A percentile compares a stretch with the other conserved stretches of the same genome.
Conservation (phyloP, 1,140 invertebrate species). For the Trypoxylus dichotomus region DNA sequence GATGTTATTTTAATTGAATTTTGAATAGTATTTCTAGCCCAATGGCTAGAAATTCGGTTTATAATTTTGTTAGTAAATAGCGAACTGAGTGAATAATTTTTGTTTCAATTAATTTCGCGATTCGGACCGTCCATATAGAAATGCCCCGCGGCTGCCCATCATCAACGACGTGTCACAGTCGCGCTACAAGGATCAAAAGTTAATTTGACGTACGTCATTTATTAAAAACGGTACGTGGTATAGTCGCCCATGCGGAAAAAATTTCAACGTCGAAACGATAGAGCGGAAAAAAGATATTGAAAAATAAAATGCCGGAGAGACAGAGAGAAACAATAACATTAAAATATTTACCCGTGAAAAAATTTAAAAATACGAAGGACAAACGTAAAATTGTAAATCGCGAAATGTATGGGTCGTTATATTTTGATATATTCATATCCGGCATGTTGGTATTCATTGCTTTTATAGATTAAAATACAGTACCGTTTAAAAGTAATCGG, state of each 20-base stretch:
- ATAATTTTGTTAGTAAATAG: conserved; percentile 22
- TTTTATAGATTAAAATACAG: no score
- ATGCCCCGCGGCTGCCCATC: not conserved
- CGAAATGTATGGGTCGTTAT: no score
- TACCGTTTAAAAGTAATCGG: no score
- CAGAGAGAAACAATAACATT: no score
- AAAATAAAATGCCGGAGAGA: no score
- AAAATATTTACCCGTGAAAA: no score
- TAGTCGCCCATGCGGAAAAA: not conserved
- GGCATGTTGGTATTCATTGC: no score
- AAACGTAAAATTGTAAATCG: no score
- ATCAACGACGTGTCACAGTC: not conserved
- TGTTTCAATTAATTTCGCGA: conserved; percentile 18
- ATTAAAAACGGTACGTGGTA: not conserved
- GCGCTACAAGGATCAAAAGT: conserved; percentile 13
- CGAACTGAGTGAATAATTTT: not conserved
- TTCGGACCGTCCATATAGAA: no score
- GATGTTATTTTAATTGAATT: conserved; percentile 22
- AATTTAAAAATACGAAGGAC: no score
- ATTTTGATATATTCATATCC: no score
- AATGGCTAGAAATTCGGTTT: conserved; percentile 9
- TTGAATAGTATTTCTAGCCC: conserved; percentile 10
- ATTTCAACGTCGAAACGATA: not conserved
- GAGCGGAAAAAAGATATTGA: no score
- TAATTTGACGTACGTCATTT: conserved; percentile 3